phyloP scores from a whole-genome alignment of 1,140 invertebrate species.

The Nylanderia fulva region DNA sequence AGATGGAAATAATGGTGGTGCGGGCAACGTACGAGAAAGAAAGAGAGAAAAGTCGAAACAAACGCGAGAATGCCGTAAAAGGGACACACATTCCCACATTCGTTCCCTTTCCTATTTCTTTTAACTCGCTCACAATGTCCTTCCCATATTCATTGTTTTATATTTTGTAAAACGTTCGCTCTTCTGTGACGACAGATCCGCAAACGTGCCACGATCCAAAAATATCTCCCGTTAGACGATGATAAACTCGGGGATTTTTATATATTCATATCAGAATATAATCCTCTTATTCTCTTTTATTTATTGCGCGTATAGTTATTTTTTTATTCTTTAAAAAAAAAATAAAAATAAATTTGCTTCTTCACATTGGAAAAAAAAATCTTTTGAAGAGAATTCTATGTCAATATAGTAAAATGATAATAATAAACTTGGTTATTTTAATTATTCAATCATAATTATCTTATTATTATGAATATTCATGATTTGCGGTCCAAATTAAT shows the following conservation, averaged over 20 bases:
- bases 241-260: conserved; percentile 18
- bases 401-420: no score
- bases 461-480: background rate
- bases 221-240: conserved; percentile 35
- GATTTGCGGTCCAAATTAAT: background rate
- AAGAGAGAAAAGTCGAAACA: conserved; percentile 42
- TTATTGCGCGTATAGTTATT: conserved; percentile 12
- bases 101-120: background rate
- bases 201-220: conserved; percentile 50
- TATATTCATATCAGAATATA: background rate
- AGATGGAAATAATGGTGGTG: conserved; percentile 65
- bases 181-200: conserved; percentile 24
- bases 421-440: background rate
- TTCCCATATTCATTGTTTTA: conserved; percentile 22
- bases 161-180: conserved; percentile 29
- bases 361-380: background rate
- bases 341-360: background rate
- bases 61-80: conserved; percentile 56
- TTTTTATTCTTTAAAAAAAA: background rate
- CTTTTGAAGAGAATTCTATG: background rate
- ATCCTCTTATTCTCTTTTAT: background rate
- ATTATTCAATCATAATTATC: no score
- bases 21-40: no score
- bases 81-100: conserved; percentile 49
- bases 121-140: no score